These are phyloP conservation scores for Synodontis membranacea DNA, from an alignment of 2,113 vertebrate species.

Conservation along the genomic window DNA sequence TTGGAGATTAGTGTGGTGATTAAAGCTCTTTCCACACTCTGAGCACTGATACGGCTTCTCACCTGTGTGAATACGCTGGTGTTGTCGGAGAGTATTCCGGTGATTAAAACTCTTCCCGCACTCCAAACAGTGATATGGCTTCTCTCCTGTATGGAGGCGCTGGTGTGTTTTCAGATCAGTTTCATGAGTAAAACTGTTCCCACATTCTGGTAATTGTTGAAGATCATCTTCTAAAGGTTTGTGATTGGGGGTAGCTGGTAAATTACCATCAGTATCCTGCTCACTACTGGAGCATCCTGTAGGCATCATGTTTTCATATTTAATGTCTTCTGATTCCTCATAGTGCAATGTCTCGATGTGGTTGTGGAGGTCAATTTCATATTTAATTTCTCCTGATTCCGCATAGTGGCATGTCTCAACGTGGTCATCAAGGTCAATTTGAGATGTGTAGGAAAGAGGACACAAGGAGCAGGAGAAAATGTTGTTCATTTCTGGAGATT, in stretches of 20 bases:
- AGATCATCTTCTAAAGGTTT: neutral
- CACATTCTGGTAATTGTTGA: neutral
- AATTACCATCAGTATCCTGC: neutral
- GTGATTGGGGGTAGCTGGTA: neutral
- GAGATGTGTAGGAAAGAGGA: constrained; percentile 5
- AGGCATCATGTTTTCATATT: neutral
- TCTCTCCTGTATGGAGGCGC: neutral
- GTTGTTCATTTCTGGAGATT: neutral
- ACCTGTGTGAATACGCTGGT: neutral
- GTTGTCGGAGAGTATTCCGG: neutral
- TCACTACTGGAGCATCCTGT: neutral
- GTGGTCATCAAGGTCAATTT: neutral
- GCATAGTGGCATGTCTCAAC: neutral
- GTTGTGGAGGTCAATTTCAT: neutral
- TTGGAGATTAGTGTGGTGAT: neutral
- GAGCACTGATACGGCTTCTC: neutral
- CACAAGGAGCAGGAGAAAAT: constrained; percentile 6
- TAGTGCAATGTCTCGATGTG: neutral
- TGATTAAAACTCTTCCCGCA: constrained; percentile 7
- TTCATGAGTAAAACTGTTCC: neutral
- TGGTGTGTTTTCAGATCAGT: neutral
- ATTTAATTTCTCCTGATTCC: neutral
- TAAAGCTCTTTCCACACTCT: neutral
- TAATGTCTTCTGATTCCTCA: neutral
- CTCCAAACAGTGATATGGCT: neutral